Percentiles rank a stretch among this genome's conserved stretches.
Evolutionary conservation across 2,113 vertebrate genomes (phyloP).

Genomic region (Irena cyanogastra): DNA sequence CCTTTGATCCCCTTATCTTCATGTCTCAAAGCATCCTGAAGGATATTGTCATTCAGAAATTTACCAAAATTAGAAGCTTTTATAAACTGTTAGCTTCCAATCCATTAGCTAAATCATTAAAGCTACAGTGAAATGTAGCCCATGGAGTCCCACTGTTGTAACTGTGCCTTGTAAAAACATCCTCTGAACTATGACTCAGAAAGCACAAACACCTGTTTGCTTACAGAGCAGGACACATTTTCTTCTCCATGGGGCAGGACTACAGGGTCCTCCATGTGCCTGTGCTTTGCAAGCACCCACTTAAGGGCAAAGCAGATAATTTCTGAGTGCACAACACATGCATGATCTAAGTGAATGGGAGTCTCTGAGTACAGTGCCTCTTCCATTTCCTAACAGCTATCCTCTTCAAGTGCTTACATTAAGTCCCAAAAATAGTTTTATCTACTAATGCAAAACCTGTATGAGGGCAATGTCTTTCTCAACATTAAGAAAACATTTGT

Average conservation of each 20-base stretch:
- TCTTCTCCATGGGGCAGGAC: not conserved
- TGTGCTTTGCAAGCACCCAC: not conserved
- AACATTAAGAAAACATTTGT: not conserved
- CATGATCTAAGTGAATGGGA: not conserved
- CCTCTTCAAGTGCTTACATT: not conserved
- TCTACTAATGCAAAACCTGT: not conserved
- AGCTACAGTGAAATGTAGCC: not conserved
- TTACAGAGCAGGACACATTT: no score
- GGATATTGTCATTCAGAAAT: not conserved
- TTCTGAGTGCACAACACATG: not conserved
- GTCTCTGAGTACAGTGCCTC: not conserved
- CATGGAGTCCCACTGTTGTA: not conserved
- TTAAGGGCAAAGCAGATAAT: not conserved
- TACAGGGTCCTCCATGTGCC: no score
- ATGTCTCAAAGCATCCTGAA: not conserved
- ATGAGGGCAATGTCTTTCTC: not conserved
- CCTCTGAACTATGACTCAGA: not conserved
- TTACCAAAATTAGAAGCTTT: not conserved
- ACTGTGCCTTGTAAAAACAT: not conserved
- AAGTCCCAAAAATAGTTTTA: not conserved
- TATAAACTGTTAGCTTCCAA: not conserved
- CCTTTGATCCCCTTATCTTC: not conserved
- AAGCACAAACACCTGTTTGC: fast-evolving
- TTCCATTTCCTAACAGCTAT: not conserved
- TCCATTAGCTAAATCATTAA: not conserved